Conservation (phyloP, 2,113 vertebrate genomes). For the Nanorana parkeri region DNA sequence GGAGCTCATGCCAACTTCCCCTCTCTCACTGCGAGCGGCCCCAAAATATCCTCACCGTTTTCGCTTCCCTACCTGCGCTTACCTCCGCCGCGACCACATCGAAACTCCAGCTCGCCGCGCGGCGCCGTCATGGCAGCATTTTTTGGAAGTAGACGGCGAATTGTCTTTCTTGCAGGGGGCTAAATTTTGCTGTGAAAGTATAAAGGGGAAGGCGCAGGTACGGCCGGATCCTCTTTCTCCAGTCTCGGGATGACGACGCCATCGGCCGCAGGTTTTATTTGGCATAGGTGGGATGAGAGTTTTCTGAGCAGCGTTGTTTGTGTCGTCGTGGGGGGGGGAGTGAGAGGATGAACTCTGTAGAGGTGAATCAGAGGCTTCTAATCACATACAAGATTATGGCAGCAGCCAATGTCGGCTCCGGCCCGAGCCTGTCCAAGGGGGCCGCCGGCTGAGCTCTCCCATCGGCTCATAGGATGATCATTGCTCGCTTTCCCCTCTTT, state of each 20-base stretch:
- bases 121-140: neutral
- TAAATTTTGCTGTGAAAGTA: slow-evolving; percentile 43
- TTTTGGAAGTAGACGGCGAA: neutral
- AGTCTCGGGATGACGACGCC: slow-evolving; percentile 58
- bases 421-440: too few relatives aligned
- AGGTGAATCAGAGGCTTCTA: too few relatives aligned
- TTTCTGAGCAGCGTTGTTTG: too few relatives aligned
- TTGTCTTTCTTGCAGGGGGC: neutral
- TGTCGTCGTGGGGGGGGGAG: too few relatives aligned
- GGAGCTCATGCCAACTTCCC: slow-evolving; percentile 47
- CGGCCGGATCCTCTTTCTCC: slow-evolving; percentile 50
- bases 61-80: slow-evolving; percentile 55
- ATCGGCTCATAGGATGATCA: too few relatives aligned
- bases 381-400: too few relatives aligned
- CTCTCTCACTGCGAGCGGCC: neutral
- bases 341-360: too few relatives aligned
- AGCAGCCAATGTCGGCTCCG: too few relatives aligned
- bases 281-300: neutral
- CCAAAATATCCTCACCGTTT: slow-evolving; percentile 23
- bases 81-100: slow-evolving; percentile 54
- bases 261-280: slow-evolving; percentile 18
- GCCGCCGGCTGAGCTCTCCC: too few relatives aligned
- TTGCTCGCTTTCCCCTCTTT: too few relatives aligned
- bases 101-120: slow-evolving; percentile 7
- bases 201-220: slow-evolving; percentile 23